Evolutionary conservation across 2,888 invertebrate species (phyloP), one percentile per base, ranked within the genome.

Genomic region (Drosophila emarginata): DNA sequence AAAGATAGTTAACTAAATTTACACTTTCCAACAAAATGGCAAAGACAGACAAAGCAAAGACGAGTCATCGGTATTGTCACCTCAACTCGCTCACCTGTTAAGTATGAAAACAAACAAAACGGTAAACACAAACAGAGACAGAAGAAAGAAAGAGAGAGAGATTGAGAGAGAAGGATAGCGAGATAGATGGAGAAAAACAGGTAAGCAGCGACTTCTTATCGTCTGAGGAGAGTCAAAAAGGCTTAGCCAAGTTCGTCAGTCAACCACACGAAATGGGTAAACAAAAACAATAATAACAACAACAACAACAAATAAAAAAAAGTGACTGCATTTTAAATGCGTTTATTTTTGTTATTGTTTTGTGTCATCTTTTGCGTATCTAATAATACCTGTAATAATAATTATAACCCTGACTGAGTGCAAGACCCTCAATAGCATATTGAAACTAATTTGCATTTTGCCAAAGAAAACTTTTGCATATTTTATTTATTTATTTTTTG

Each of bases 311-410:
- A 53, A 28, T 14, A 39, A 14, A 2, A 39, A 14, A 1, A 39
- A 26, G n/a, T 51, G n/a, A 51, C n/a, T 32, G 53, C 53, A 53
- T 53, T 45, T 45, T 40, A 21, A 62, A 54, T 54, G 54, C 45
- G 54, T 54, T 54, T 54, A 15, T 54, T 54, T 54, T 54, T 18
- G 18, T 54, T 36, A 12, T 54, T 52, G 32, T 54, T 54, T 54
- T 18, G 45, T 21, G 12, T 4, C 21, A 21, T 45, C 45, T 62
- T 50, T 61, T 40, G 32, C 62, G 54, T 62, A 62, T 45, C 62
- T 62, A 45, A 56, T 62, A 45, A 45, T 53, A 61, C 26, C 11
- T 15, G 4, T 14, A n/a, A 58, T 45, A 45, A 45, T 45, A 45
- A 45, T 45, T 45, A 45, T 45, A 54, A 18, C 36, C 18, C 54